Evolutionary conservation across 1,140 invertebrate genomes (phyloP).

Genomic region (Tetramorium parvispinum): DNA sequence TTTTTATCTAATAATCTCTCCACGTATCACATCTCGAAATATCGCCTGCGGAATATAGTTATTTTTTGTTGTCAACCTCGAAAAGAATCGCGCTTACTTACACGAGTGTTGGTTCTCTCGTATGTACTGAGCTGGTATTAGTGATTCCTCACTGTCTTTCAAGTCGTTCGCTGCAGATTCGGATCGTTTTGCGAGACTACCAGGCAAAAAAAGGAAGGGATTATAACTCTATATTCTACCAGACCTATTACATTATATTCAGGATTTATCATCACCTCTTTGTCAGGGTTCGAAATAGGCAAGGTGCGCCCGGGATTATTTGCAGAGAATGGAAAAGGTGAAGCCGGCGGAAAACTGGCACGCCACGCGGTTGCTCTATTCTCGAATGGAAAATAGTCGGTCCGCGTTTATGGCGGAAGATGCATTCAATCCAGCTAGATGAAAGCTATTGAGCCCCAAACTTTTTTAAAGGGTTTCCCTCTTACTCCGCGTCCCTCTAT

Average conservation of each 20-base stretch:
- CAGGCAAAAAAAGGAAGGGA: conserved; percentile 1
- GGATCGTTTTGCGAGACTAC: conserved; percentile 68
- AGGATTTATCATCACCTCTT: conserved; percentile 70
- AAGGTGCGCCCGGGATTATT: conserved; percentile 58
- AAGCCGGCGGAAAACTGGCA: conserved; percentile 32
- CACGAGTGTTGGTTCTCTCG: background rate
- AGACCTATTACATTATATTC: conserved; percentile 73
- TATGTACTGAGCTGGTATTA: background rate
- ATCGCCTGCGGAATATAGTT: background rate
- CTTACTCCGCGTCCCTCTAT: background rate
- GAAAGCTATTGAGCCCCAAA: conserved; percentile 38
- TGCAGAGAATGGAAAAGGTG: conserved; percentile 54
- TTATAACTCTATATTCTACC: conserved; percentile 39
- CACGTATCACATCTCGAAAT: background rate
- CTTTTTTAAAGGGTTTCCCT: conserved; percentile 29
- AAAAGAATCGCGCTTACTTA: background rate
- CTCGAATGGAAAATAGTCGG: conserved; percentile 45
- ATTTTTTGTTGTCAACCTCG: background rate
- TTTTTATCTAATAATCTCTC: too few species aligned
- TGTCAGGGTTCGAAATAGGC: conserved; percentile 69
- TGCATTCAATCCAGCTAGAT: conserved; percentile 27
- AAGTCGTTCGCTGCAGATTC: conserved; percentile 56
- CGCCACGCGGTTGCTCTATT: conserved; percentile 7
- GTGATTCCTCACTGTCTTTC: conserved; percentile 71
- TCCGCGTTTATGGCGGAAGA: conserved; percentile 32